Evolutionary conservation across 2,888 invertebrate genomes (phyloP), one percentile per base, ranked within the genome.

Genomic region (Aricia artaxerxes): DNA sequence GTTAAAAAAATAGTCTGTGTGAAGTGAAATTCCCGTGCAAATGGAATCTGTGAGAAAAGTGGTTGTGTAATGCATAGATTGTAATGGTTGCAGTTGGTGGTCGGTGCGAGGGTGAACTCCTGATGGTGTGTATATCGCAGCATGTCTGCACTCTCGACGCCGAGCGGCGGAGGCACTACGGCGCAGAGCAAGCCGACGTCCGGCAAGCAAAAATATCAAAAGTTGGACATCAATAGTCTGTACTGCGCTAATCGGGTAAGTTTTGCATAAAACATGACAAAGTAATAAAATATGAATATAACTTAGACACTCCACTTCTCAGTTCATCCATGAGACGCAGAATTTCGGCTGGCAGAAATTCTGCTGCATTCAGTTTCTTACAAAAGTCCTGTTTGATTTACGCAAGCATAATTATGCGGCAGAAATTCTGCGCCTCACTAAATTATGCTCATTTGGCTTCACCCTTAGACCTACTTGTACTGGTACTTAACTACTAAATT

Each of bases 161-260:
- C 97, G 97, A 91, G 95, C 93, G 94, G 95, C 94, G 95, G 94
- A 91, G 94, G 93, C 85, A 93, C 91, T 92, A 93, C 94, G 92
- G 92, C 94, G 93, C 94, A 94, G 92, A 92, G 91, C 92, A 94
- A 94, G 93, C 93, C 94, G 91, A 93, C 94, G 92, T 91, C 94
- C 91, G 97, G 97, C 96, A 99, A 98, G 96, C 97, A 97, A 95
- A 99, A 98, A 96, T 99, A 96, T 96, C 98, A 98, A 95, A 97
- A 98, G 92, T 96, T 99, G 96, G 98, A 99, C 96, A 99, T 99
- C 96, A 99, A 99, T 97, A 98, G 96, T 96, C 96, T 99, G 95
- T 99, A 98, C 95, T 97, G 97, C 95, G 96, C 96, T 89, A 97
- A 97, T 94, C 96, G 96, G 95, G 97, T 97, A 92, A 96, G 97